phyloP scores from a whole-genome alignment of 2,113 vertebrate species.

The Callipepla californica region DNA sequence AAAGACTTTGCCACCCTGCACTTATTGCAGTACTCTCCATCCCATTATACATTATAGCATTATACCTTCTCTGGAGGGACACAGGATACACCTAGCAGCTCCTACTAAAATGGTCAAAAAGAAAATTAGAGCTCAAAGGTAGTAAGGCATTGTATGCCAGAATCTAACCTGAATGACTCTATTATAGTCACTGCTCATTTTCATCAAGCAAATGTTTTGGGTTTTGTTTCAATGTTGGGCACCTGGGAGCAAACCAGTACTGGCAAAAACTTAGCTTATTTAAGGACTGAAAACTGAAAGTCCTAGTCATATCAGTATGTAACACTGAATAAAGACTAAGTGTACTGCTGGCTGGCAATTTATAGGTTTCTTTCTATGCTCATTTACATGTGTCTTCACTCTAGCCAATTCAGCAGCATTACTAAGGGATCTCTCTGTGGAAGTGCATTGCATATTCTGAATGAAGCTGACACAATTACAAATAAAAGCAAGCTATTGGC shows the following conservation, averaged over 20 bases:
- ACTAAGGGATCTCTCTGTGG: background rate
- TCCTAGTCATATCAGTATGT: background rate
- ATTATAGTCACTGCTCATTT: background rate
- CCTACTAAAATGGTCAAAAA: background rate
- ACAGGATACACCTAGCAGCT: background rate
- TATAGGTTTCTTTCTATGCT: background rate
- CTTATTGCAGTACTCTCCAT: too few relatives aligned
- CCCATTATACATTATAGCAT: too few relatives aligned
- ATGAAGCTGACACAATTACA: slow-evolving; percentile 13
- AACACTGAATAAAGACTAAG: background rate
- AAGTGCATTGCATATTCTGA: background rate
- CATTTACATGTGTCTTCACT: background rate
- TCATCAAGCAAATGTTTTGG: background rate
- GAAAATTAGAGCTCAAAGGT: background rate
- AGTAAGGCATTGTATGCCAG: background rate
- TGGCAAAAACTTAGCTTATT: background rate
- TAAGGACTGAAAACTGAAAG: background rate
- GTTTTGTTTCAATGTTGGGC: background rate
- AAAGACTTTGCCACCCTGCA: too few relatives aligned
- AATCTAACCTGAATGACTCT: background rate
- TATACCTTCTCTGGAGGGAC: background rate
- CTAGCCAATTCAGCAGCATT: background rate
- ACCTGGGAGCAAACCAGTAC: background rate
- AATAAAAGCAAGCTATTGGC: background rate
- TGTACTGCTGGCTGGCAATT: background rate